phyloP scores from a whole-genome alignment of 35 echinoderm and acorn worm genomes.

The Hemicentrotus pulcherrimus region DNA sequence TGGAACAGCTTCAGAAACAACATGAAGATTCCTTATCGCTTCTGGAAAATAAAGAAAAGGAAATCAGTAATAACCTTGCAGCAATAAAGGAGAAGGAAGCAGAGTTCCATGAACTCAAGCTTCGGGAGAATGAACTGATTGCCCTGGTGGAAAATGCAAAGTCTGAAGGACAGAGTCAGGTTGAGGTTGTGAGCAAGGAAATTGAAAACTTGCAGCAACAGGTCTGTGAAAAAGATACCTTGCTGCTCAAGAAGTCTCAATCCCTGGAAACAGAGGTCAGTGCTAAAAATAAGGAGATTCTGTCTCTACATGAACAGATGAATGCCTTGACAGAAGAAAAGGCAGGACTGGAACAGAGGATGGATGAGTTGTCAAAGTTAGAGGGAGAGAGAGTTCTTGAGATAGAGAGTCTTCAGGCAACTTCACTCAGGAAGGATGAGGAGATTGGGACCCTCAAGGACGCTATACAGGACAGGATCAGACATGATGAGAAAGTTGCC shows the following conservation, averaged over 20 bases:
- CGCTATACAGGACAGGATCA: slow-evolving; percentile 58
- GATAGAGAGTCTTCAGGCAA: slow-evolving; percentile 61
- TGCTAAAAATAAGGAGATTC: slow-evolving; percentile 84
- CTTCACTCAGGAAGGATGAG: slow-evolving; percentile 3
- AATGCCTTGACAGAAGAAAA: slow-evolving; percentile 38
- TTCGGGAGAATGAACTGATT: slow-evolving; percentile 51
- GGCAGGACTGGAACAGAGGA: slow-evolving; percentile 46
- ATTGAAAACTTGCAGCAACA: slow-evolving; percentile 47
- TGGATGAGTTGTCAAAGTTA: slow-evolving; percentile 46
- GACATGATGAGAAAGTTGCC: slow-evolving; percentile 46
- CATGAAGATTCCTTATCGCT: slow-evolving; percentile 21
- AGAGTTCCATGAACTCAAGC: slow-evolving; percentile 43
- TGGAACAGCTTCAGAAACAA: background rate
- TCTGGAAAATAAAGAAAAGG: slow-evolving; percentile 46
- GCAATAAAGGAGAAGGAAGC: slow-evolving; percentile 48
- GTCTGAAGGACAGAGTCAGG: slow-evolving; percentile 21
- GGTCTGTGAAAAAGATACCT: slow-evolving; percentile 41
- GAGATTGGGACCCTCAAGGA: slow-evolving; percentile 27
- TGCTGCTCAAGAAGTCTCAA: slow-evolving; percentile 59
- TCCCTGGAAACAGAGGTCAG: slow-evolving; percentile 74
- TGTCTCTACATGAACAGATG: slow-evolving; percentile 67
- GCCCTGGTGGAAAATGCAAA: slow-evolving; percentile 34
- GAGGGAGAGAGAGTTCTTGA: slow-evolving; percentile 52
- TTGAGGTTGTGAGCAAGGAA: slow-evolving; percentile 34
- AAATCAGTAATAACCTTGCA: slow-evolving; percentile 27